These are phyloP conservation scores for Leptodactylus fallax DNA, from an alignment of 2,797 vertebrate genomes.

Conservation along the genomic window DNA sequence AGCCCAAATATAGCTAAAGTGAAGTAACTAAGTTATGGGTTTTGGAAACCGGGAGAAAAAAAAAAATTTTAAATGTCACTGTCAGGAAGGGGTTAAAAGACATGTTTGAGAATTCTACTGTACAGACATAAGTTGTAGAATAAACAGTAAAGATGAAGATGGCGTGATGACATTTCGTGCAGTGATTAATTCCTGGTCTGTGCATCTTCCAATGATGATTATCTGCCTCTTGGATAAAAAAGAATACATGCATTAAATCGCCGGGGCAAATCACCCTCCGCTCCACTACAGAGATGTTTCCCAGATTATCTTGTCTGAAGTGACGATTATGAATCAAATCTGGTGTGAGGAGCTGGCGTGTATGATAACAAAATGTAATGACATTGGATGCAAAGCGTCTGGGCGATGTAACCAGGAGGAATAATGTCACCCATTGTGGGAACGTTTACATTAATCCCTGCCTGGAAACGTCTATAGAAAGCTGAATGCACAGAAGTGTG, in stretches of 20 bases:
- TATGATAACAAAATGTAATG: constrained; percentile 11
- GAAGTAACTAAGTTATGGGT: no score
- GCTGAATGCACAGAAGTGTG: background rate
- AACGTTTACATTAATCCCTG: background rate
- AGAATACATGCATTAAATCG: constrained; percentile 43
- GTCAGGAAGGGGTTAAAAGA: no score
- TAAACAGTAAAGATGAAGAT: constrained; percentile 7
- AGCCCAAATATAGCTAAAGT: no score
- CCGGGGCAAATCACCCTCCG: constrained; percentile 55
- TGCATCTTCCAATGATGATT: constrained; percentile 53
- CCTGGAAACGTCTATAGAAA: background rate
- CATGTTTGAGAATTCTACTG: no score
- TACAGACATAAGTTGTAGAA: constrained; percentile 11
- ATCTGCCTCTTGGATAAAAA: constrained; percentile 62
- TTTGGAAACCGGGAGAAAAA: no score
- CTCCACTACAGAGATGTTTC: background rate
- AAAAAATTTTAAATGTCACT: no score
- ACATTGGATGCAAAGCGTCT: background rate
- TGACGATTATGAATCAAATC: constrained; percentile 42
- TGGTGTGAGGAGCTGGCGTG: constrained; percentile 6
- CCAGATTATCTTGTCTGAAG: constrained; percentile 55
- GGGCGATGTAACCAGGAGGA: background rate
- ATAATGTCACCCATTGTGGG: background rate
- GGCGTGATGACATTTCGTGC: constrained; percentile 31
- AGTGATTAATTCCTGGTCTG: constrained; percentile 28